Evolutionary conservation across 2,113 vertebrate species (phyloP).

Genomic region (Podilymbus podiceps): DNA sequence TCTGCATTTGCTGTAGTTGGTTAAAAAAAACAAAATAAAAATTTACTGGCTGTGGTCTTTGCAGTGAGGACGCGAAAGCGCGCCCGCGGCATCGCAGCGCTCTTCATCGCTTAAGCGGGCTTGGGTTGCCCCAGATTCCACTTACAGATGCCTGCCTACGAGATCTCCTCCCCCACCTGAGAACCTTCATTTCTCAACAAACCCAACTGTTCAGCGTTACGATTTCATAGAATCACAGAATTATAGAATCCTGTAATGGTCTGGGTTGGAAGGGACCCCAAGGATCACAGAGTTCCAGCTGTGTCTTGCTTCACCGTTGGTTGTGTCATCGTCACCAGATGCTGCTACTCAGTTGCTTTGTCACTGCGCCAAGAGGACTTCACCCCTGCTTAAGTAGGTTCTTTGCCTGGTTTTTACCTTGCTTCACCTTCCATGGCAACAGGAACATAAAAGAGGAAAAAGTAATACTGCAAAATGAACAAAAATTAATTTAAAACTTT

Average conservation of each 20-base stretch:
- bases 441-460: slow-evolving; percentile 31
- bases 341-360: neutral
- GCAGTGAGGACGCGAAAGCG: neutral
- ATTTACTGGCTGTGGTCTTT: neutral
- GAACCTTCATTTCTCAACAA: neutral
- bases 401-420: neutral
- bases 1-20: neutral
- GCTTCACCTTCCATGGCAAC: slow-evolving; percentile 50
- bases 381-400: neutral
- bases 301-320: fast-evolving
- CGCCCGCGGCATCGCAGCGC: fast-evolving
- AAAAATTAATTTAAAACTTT: neutral
- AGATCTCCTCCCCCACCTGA: too few relatives aligned
- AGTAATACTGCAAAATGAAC: slow-evolving; percentile 55
- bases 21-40: neutral
- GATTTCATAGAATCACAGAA: too few relatives aligned
- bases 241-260: too few relatives aligned
- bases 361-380: neutral
- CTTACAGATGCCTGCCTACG: neutral
- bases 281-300: neutral
- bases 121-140: neutral
- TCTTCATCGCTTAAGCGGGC: fast-evolving
- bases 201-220: neutral
- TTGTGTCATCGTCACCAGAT: neutral
- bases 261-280: too few relatives aligned